Evolutionary conservation across 2,797 vertebrate species (phyloP).

Genomic region (Amblyraja radiata): DNA sequence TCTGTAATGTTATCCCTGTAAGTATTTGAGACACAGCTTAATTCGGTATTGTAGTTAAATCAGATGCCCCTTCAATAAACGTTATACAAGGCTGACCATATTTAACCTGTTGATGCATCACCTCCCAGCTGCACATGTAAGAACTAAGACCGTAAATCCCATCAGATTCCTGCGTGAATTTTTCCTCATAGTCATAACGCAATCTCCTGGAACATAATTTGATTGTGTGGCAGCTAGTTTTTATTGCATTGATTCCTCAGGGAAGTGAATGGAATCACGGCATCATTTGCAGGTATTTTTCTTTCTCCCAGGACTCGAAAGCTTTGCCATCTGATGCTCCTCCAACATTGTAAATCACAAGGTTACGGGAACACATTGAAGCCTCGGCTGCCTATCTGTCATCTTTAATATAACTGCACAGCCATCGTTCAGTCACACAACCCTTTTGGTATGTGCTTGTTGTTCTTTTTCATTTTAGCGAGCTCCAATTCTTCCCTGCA

Average conservation of each 20-base stretch:
- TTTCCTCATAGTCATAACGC: slow-evolving; percentile 1
- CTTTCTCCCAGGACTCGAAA: slow-evolving; percentile 29
- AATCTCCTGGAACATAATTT: slow-evolving; percentile 39
- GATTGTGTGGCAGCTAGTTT: slow-evolving; percentile 41
- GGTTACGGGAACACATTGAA: slow-evolving; percentile 37
- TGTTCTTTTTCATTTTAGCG: slow-evolving; percentile 39
- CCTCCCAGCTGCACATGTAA: neutral
- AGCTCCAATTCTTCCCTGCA: neutral
- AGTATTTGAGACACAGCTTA: neutral
- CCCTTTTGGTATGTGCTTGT: slow-evolving; percentile 40
- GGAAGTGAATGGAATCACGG: slow-evolving; percentile 48
- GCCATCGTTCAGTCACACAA: slow-evolving; percentile 39
- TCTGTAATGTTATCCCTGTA: neutral
- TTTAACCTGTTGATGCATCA: slow-evolving; percentile 35
- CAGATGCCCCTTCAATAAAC: slow-evolving; percentile 2
- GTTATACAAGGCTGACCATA: slow-evolving; percentile 24
- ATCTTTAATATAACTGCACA: slow-evolving; percentile 41
- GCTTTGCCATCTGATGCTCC: slow-evolving; percentile 42
- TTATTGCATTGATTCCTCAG: slow-evolving; percentile 49
- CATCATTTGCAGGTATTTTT: slow-evolving; percentile 46
- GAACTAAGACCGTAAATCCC: slow-evolving; percentile 39
- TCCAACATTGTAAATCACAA: slow-evolving; percentile 38
- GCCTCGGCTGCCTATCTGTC: slow-evolving; percentile 41
- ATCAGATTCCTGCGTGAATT: slow-evolving; percentile 51
- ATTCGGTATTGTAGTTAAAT: neutral